phyloP scores from a whole-genome alignment of 2,113 vertebrate species.

The Xenopus borealis region DNA sequence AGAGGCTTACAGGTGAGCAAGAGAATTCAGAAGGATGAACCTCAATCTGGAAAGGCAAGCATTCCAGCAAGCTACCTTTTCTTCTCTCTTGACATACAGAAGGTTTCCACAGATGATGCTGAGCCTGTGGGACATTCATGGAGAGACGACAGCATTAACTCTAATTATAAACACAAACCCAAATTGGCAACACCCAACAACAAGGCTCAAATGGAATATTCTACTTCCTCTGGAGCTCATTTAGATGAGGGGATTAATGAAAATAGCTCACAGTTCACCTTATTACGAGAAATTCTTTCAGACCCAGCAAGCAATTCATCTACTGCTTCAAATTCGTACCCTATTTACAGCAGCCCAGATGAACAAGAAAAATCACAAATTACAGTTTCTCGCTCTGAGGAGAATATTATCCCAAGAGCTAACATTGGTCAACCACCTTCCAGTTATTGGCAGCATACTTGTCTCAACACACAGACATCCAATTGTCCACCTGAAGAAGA shows the following conservation, averaged over 20 bases:
- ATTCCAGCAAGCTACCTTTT: conserved; percentile 24
- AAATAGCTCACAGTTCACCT: neutral
- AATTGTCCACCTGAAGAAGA: conserved; percentile 4
- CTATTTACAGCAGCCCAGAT: neutral
- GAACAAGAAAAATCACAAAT: neutral
- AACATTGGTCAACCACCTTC: too few relatives aligned
- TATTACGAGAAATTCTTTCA: conserved; percentile 25
- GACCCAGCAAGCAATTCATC: neutral
- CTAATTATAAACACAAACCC: neutral
- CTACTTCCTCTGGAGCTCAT: neutral
- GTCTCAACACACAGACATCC: too few relatives aligned
- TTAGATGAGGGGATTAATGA: too few relatives aligned
- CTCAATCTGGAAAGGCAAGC: neutral
- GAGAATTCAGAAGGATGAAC: neutral
- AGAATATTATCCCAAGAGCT: neutral
- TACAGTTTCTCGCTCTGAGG: neutral
- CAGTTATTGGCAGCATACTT: neutral
- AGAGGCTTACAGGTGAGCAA: too few relatives aligned
- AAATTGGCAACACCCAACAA: neutral
- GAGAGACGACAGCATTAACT: neutral
- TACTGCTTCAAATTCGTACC: neutral
- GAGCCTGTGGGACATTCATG: neutral
- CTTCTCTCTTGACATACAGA: conserved; percentile 19
- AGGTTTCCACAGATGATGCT: neutral
- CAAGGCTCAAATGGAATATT: neutral